Percentiles rank a stretch among this genome's conserved stretches.
Evolutionary conservation across 2,888 invertebrate genomes (phyloP).

Genomic region (Drosophila paracracens): DNA sequence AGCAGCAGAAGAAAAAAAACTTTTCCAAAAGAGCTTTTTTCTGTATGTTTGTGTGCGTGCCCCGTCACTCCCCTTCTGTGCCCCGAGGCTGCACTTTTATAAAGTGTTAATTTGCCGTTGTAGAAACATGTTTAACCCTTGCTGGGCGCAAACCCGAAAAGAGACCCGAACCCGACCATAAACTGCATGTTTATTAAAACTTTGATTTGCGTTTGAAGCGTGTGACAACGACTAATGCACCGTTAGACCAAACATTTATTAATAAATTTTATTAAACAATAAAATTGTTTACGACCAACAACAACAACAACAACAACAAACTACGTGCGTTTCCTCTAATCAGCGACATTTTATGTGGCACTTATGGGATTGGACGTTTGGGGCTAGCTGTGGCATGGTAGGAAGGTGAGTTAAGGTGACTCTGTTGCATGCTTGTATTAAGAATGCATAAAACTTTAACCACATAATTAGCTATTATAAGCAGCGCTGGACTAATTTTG

Average conservation of each 20-base stretch:
- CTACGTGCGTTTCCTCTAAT: constrained; percentile 66
- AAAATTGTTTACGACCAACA: constrained; percentile 64
- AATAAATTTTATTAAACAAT: constrained; percentile 78
- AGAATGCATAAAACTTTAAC: constrained; percentile 80
- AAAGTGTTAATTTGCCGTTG: constrained; percentile 82
- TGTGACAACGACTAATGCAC: constrained; percentile 60
- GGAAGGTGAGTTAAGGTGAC: constrained; percentile 24
- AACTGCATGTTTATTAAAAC: constrained; percentile 49
- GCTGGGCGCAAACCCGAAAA: not conserved
- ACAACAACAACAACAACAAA: constrained; percentile 34
- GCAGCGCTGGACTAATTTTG: constrained; percentile 70
- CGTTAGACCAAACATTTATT: constrained; percentile 73
- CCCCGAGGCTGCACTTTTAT: constrained; percentile 78
- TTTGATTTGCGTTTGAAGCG: constrained; percentile 67
- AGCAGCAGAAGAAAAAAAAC: constrained; percentile 29
- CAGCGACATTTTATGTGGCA: constrained; percentile 73
- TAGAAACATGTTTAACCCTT: constrained; percentile 68
- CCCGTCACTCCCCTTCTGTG: not conserved
- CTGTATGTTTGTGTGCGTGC: constrained; percentile 21
- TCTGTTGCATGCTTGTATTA: constrained; percentile 64
- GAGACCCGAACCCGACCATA: constrained; percentile 19
- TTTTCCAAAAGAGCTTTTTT: constrained; percentile 41
- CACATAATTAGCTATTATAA: constrained; percentile 80
- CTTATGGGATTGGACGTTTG: constrained; percentile 15
- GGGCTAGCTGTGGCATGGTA: too few relatives aligned